Evolutionary conservation across 1,140 invertebrate species (phyloP).

Genomic region (Cydia fagiglandana): DNA sequence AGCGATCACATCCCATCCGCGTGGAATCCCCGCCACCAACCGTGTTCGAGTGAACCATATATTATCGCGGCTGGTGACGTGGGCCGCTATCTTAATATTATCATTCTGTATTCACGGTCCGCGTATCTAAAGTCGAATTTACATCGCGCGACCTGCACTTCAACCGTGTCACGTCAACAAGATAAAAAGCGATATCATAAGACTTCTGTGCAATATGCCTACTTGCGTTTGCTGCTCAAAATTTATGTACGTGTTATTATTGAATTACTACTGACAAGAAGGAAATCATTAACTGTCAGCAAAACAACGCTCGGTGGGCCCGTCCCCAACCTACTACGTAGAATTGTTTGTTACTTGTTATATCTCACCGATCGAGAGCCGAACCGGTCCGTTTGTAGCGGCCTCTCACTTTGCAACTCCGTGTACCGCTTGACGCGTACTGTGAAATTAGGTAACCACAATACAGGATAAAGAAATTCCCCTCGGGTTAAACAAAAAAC

Average conservation of each 20-base stretch:
- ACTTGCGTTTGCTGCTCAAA: slow-evolving; percentile 63
- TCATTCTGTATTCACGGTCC: slow-evolving; percentile 46
- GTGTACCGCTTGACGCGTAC: slow-evolving; percentile 69
- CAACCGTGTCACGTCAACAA: slow-evolving; percentile 75
- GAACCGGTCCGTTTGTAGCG: slow-evolving; percentile 70
- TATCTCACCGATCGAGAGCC: slow-evolving; percentile 65
- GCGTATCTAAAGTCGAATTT: slow-evolving; percentile 60
- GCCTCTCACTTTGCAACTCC: slow-evolving; percentile 76
- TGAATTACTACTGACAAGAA: not conserved
- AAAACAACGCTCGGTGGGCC: slow-evolving; percentile 40
- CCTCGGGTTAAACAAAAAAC: slow-evolving; percentile 51
- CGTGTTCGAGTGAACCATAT: slow-evolving; percentile 74
- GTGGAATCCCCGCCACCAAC: slow-evolving; percentile 75
- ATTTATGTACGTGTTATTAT: not conserved
- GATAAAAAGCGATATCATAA: slow-evolving; percentile 73
- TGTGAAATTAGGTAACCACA: slow-evolving; percentile 77
- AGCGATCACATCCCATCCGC: slow-evolving; percentile 73
- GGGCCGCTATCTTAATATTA: slow-evolving; percentile 42
- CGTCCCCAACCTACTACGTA: slow-evolving; percentile 46
- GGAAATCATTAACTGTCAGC: slow-evolving; percentile 7
- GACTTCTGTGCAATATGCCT: slow-evolving; percentile 59
- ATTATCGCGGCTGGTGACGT: slow-evolving; percentile 73
- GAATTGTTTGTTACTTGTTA: slow-evolving; percentile 54
- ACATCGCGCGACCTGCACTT: slow-evolving; percentile 52
- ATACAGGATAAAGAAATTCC: slow-evolving; percentile 68